Evolutionary conservation across 2,113 vertebrate genomes (phyloP).

Genomic region (Mustelus asterias): DNA sequence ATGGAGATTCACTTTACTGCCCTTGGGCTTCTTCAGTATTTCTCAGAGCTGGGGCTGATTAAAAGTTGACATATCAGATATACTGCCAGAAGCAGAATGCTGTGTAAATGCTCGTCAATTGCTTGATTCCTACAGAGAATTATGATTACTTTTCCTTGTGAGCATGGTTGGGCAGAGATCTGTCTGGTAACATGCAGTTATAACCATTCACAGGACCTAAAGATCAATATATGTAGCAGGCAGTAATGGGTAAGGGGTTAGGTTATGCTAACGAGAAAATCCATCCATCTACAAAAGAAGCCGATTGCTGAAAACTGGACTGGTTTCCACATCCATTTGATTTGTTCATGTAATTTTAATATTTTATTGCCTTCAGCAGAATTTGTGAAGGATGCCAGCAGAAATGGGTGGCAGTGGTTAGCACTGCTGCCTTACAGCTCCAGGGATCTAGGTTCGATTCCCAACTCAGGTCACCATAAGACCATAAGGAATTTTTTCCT

Average conservation of each 20-base stretch:
- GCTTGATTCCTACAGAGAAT: neutral
- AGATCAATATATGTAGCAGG: slow-evolving; percentile 2
- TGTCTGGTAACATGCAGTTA: neutral
- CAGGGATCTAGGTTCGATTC: too few species aligned
- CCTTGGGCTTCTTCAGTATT: neutral
- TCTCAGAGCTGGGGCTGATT: neutral
- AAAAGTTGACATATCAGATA: neutral
- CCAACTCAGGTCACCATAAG: too few species aligned
- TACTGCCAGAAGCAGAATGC: neutral
- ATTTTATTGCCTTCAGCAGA: neutral
- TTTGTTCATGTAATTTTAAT: neutral
- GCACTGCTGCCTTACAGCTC: too few species aligned
- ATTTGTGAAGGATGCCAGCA: neutral
- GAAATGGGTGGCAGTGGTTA: neutral
- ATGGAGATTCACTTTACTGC: neutral
- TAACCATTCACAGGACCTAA: neutral
- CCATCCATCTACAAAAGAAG: slow-evolving; percentile 14
- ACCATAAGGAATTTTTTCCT: too few species aligned
- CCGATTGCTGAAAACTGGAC: neutral
- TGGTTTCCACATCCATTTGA: neutral
- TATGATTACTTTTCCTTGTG: neutral
- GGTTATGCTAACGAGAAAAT: slow-evolving; percentile 27
- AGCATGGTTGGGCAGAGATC: neutral
- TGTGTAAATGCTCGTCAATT: neutral
- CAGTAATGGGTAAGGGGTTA: neutral